phyloP scores from a whole-genome alignment of 2,113 vertebrate species.

The Rhombomys opimus region DNA sequence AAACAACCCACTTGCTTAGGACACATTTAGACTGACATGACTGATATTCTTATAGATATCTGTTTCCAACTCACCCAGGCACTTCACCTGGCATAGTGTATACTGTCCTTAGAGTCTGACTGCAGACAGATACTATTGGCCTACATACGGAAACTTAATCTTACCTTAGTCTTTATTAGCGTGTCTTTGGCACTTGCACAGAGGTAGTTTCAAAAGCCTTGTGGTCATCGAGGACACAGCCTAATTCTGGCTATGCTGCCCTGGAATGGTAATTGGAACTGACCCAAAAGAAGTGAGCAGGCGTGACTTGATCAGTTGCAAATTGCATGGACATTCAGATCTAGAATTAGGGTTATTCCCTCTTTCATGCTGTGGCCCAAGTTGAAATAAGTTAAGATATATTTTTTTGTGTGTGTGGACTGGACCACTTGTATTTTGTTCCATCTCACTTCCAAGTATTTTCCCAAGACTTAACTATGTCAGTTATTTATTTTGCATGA shows the following conservation, averaged over 20 bases:
- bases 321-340: background rate
- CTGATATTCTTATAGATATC: fast-evolving
- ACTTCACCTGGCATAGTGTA: fast-evolving
- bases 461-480: background rate
- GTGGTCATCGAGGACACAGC: background rate
- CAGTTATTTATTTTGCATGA: background rate
- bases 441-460: background rate
- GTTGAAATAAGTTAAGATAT: background rate
- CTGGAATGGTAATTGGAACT: background rate
- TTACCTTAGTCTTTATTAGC: slow-evolving; percentile 7
- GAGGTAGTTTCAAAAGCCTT: slow-evolving; percentile 50
- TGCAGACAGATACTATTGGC: too few relatives aligned
- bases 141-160: background rate
- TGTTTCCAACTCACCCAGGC: background rate
- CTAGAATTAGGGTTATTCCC: background rate
- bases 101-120: background rate
- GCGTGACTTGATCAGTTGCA: background rate
- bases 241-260: background rate
- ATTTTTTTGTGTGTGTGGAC: too few relatives aligned
- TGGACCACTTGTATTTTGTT: background rate
- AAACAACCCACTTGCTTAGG: background rate
- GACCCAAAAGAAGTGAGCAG: background rate
- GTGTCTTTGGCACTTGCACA: background rate
- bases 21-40: background rate
- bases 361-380: too few relatives aligned